These are phyloP conservation scores for Coreoperca whiteheadi DNA, from an alignment of 2,113 vertebrate species.

Conservation along the genomic window DNA sequence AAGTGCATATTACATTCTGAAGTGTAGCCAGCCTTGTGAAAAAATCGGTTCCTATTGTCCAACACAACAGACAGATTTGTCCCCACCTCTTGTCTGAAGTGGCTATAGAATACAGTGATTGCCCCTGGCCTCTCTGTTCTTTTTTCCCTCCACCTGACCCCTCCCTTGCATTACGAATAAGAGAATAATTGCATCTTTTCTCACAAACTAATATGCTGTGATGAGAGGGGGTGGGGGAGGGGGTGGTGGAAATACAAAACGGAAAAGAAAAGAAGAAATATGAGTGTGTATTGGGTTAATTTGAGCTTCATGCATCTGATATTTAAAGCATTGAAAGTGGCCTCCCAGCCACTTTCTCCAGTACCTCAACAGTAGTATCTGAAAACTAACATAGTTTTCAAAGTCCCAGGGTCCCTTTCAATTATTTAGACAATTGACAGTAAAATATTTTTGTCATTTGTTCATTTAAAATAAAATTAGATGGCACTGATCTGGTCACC, in stretches of 20 bases:
- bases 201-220: not conserved
- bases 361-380: not conserved
- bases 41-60: constrained; percentile 26
- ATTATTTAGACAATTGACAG: not conserved
- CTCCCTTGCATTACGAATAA: constrained; percentile 16
- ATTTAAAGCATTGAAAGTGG: not conserved
- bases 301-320: not conserved
- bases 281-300: not conserved
- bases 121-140: not conserved
- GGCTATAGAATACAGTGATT: constrained; percentile 39
- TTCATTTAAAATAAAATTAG: not conserved
- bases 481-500: not conserved
- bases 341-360: constrained; percentile 6
- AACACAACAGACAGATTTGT: constrained; percentile 11
- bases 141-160: constrained; percentile 10
- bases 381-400: not conserved
- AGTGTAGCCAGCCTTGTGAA: not conserved
- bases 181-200: constrained; percentile 31
- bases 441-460: not conserved
- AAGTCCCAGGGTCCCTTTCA: not conserved
- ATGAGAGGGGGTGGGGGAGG: not conserved
- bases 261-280: not conserved
- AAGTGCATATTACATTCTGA: not conserved
- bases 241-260: not conserved
- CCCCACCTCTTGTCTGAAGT: constrained; percentile 40